Evolutionary conservation across 2,113 vertebrate species (phyloP).

Genomic region (Pungitius pungitius): DNA sequence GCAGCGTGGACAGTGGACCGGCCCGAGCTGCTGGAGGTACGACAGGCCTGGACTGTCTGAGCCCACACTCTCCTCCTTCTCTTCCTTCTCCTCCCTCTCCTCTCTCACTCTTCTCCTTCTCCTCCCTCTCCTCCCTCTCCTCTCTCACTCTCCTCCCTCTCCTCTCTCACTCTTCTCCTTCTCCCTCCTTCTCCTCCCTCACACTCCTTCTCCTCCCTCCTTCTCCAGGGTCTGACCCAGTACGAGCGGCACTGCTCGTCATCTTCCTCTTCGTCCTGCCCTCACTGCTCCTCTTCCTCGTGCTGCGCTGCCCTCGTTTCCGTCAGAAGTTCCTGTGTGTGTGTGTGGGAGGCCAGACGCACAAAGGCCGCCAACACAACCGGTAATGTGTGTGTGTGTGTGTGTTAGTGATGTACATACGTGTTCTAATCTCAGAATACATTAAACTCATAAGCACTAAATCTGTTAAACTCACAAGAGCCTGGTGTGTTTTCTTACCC

Average conservation of each 20-base stretch:
- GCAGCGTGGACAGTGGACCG: slow-evolving; percentile 89
- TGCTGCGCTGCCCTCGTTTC: slow-evolving; percentile 68
- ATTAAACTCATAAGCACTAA: not conserved
- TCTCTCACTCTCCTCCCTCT: too few species aligned
- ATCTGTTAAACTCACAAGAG: not conserved
- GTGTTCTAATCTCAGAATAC: too few species aligned
- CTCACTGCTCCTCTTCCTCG: slow-evolving; percentile 72
- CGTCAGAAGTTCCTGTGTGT: slow-evolving; percentile 60
- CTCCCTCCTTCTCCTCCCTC: too few species aligned
- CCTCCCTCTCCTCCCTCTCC: too few species aligned
- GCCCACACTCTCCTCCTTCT: too few species aligned
- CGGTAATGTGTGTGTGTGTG: slow-evolving; percentile 58
- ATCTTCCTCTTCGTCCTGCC: slow-evolving; percentile 81
- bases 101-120: too few species aligned
- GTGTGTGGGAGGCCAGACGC: slow-evolving; percentile 60
- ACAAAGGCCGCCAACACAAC: slow-evolving; percentile 75
- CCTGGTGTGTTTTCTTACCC: slow-evolving; percentile 45
- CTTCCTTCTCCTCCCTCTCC: too few species aligned
- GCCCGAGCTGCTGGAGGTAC: slow-evolving; percentile 39
- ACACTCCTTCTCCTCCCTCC: too few species aligned
- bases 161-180: too few species aligned
- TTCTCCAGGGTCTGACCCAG: slow-evolving; percentile 66
- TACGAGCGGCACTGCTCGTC: slow-evolving; percentile 76
- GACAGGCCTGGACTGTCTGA: accelerated
- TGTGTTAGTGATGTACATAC: not conserved